Conservation (phyloP, 1,140 invertebrate genomes). For the Nymphalis io region DNA sequence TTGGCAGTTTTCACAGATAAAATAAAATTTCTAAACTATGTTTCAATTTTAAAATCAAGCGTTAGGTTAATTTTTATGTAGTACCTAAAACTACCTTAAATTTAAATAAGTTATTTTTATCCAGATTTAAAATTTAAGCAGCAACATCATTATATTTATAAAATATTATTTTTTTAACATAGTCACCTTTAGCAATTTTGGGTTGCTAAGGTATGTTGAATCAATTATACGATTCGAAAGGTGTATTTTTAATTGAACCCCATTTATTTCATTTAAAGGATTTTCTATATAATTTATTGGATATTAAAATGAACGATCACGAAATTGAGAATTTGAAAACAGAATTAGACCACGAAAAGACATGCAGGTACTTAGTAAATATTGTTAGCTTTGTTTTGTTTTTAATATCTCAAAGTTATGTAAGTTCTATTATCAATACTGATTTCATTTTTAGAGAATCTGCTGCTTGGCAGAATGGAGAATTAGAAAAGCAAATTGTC, state of each 20-base stretch:
- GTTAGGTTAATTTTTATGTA: no score
- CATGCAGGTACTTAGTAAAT: constrained; percentile 59
- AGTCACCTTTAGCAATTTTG: not conserved
- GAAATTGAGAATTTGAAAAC: constrained; percentile 75
- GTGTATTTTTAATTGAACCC: constrained; percentile 5
- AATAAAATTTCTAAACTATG: not conserved
- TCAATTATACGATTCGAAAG: constrained; percentile 27
- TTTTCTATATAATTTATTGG: not conserved
- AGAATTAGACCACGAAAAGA: constrained; percentile 78
- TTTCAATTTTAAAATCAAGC: no score
- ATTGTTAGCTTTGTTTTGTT: not conserved
- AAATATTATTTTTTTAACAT: no score
- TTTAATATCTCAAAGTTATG: not conserved
- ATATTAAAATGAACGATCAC: constrained; percentile 62
- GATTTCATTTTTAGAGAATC: constrained; percentile 58
- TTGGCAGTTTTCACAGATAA: constrained; percentile 15
- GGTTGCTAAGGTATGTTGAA: constrained; percentile 38
- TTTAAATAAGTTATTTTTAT: no score
- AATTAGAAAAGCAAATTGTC: constrained; percentile 74
- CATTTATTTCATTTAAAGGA: not conserved
- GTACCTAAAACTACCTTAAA: no score
- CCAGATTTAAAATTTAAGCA: no score
- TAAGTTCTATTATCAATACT: not conserved
- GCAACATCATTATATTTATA: no score
- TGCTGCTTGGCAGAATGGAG: constrained; percentile 72